Base-by-base conservation (phyloP, 2,888 invertebrate species). In the Creontiades dilutus region DNA sequence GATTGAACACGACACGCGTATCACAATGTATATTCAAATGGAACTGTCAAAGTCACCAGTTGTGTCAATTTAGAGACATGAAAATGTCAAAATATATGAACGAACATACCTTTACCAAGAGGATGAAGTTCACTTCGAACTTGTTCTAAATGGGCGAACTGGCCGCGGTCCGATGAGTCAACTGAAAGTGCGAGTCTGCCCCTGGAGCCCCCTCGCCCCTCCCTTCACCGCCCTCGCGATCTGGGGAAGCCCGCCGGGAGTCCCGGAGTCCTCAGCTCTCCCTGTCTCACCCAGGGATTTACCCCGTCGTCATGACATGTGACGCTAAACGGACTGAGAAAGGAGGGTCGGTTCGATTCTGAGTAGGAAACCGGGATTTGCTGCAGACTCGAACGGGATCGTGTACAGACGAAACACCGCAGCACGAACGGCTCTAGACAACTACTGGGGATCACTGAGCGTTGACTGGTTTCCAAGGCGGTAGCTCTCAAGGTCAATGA, bases 401-500 rank as follows among this genome's bases (percentile, higher is more conserved):
- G 3, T 37, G 37, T 4, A 7, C 37, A 37, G 37, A 37, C 37
- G 52, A 52, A 16, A 12, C 11, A 16, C 57, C 57, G 57, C 16
- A 16, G 57, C 57, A 0, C 57, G n/a, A 7, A n/a, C 16, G 57
- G 55, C 16, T 5, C n/a, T n/a, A 57, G 16, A 57, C 57, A 37
- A 37, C 37, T 37, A 37, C 68, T 5, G 37, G 16, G 78, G 78
- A 78, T 78, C 78, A 46, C 48, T 13, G 48, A 48, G 11, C 52
- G 82, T 7, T n/a, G 82, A 82, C 82, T 82, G 82, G 52, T 82
- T 82, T 82, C 47, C 23, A 82, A n/a, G 19, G 52, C 19, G 52
- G 82, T 3, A 23, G 47, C 82, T 19, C 13, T n/a, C 86, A 86
- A 86, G 86, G 86, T 86, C 86, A 86, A 75, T 85, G 57, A 61